Evolutionary conservation across 2,888 invertebrate species (phyloP).

Genomic region (Heliconius ethilla): DNA sequence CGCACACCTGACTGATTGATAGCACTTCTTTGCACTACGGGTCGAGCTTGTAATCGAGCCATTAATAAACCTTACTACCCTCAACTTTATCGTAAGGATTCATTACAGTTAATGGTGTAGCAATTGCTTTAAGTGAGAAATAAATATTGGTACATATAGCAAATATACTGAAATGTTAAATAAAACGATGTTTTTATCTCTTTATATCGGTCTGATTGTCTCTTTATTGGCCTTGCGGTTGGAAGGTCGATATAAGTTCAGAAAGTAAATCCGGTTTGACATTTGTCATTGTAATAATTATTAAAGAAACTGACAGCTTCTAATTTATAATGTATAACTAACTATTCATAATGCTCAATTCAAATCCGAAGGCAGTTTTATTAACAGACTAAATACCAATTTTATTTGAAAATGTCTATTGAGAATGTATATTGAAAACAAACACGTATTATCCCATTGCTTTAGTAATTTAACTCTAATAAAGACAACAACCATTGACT

Average conservation of each 20-base stretch:
- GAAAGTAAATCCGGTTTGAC: slow-evolving; percentile 11
- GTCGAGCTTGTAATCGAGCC: slow-evolving; percentile 82
- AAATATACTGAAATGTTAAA: background rate
- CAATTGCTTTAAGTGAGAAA: slow-evolving; percentile 67
- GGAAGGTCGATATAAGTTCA: slow-evolving; percentile 11
- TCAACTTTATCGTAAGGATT: slow-evolving; percentile 79
- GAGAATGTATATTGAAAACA: background rate
- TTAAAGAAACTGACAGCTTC: background rate
- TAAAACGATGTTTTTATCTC: background rate
- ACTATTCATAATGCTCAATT: background rate
- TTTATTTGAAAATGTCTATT: background rate
- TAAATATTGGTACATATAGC: background rate
- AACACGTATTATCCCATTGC: background rate
- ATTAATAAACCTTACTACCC: slow-evolving; percentile 82
- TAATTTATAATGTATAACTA: background rate
- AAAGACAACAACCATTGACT: slow-evolving; percentile 6
- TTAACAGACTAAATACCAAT: background rate
- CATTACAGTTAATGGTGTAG: slow-evolving; percentile 80
- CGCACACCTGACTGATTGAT: slow-evolving; percentile 82
- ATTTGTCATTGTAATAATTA: slow-evolving; percentile 8
- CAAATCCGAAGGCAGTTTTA: background rate
- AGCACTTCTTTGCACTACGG: slow-evolving; percentile 82
- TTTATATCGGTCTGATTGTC: slow-evolving; percentile 5
- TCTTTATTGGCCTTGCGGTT: slow-evolving; percentile 14
- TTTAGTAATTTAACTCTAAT: background rate